phyloP scores from a whole-genome alignment of 2,888 invertebrate genomes.

The Drosophila setosimentum region DNA sequence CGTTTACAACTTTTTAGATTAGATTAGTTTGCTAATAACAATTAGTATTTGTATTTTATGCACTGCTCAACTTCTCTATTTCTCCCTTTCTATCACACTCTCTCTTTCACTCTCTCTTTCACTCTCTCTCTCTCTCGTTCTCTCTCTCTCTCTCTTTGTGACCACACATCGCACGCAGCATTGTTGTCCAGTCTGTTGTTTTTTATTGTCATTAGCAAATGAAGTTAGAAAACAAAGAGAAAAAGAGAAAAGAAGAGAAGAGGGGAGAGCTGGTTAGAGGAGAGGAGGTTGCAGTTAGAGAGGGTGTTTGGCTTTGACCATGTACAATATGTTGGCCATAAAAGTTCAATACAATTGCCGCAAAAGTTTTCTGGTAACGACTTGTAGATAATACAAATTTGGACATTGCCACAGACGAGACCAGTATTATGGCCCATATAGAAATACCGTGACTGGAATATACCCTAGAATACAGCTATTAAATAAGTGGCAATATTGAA shows the following conservation, averaged over 20 bases:
- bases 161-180: slow-evolving; percentile 4
- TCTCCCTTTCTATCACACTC: background rate
- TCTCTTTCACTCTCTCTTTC: background rate
- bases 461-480: background rate
- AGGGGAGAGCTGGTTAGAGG: no score
- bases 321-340: slow-evolving; percentile 53
- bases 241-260: background rate
- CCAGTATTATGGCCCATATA: background rate
- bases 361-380: slow-evolving; percentile 49
- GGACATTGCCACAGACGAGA: background rate
- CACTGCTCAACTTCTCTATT: slow-evolving; percentile 58
- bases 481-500: background rate
- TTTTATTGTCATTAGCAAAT: slow-evolving; percentile 79
- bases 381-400: slow-evolving; percentile 28
- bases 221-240: slow-evolving; percentile 52
- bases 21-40: slow-evolving; percentile 84
- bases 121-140: slow-evolving; percentile 8
- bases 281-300: background rate
- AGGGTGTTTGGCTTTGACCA: slow-evolving; percentile 8
- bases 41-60: slow-evolving; percentile 83
- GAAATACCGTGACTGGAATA: background rate
- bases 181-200: slow-evolving; percentile 44
- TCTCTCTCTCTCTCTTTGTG: slow-evolving; percentile 1
- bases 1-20: slow-evolving; percentile 83
- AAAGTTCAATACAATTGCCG: slow-evolving; percentile 66